A percentile compares a stretch with the other conserved stretches of the same genome.
phyloP scores from a whole-genome alignment of 2,797 vertebrate genomes.

The Lagocephalus sceleratus region DNA sequence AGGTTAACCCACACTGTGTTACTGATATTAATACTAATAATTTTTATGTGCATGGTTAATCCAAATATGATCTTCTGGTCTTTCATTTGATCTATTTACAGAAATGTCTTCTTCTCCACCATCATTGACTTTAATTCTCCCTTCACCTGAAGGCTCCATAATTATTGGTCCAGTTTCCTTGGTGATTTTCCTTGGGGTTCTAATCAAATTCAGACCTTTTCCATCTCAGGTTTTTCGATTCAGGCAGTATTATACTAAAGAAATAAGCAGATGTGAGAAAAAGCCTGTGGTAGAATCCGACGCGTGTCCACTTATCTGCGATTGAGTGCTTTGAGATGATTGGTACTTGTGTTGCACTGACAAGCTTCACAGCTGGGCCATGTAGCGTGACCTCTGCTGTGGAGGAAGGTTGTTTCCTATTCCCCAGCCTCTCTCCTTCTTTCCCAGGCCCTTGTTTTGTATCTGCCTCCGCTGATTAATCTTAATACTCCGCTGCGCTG shows the following conservation, averaged over 20 bases:
- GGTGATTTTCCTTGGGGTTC: too few relatives aligned
- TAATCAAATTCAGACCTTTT: too few relatives aligned
- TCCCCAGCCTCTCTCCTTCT: not conserved
- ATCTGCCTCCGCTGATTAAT: constrained; percentile 4
- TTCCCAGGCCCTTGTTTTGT: not conserved
- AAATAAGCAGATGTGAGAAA: not conserved
- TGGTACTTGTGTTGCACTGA: not conserved
- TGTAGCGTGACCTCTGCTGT: not conserved
- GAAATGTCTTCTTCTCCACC: too few relatives aligned
- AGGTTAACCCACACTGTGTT: too few relatives aligned
- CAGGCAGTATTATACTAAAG: not conserved
- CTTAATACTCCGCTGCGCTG: constrained; percentile 4
- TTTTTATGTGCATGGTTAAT: too few relatives aligned
- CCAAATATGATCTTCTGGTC: too few relatives aligned
- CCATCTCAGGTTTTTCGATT: not conserved
- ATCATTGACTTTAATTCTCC: too few relatives aligned
- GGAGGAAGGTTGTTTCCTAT: not conserved
- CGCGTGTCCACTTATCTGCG: not conserved
- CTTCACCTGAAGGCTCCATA: too few relatives aligned
- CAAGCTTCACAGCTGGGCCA: not conserved
- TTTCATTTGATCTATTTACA: too few relatives aligned
- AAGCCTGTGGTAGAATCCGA: not conserved
- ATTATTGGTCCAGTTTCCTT: too few relatives aligned
- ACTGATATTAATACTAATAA: too few relatives aligned
- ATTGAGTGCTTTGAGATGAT: not conserved